Conservation (phyloP, 92 coral and sea anemone species). For the Paramuricea clavata region DNA sequence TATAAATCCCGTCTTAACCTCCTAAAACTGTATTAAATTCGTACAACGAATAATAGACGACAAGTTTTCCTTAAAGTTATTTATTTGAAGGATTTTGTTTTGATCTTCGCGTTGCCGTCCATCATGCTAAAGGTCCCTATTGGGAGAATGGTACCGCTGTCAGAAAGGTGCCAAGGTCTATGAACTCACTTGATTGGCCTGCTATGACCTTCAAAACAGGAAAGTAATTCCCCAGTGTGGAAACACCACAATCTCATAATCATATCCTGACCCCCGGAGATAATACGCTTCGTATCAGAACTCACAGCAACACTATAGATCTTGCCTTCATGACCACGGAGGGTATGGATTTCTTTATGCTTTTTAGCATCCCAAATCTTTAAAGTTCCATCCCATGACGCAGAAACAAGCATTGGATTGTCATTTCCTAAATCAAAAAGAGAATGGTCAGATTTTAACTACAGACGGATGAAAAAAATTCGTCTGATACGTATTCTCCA, state of each 20-base stretch:
- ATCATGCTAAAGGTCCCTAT: too few relatives aligned
- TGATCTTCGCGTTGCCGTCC: too few relatives aligned
- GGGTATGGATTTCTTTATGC: constrained; percentile 51
- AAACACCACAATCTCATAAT: constrained; percentile 64
- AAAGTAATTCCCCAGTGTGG: constrained; percentile 37
- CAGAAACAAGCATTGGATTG: constrained; percentile 58
- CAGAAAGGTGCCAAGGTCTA: too few relatives aligned
- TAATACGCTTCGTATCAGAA: constrained; percentile 50
- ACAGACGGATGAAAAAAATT: too few relatives aligned
- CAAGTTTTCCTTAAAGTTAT: too few relatives aligned
- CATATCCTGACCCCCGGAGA: constrained; percentile 66
- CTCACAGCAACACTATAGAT: constrained; percentile 68
- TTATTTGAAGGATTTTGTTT: too few relatives aligned
- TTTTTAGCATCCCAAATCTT: constrained; percentile 69
- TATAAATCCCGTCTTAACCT: too few relatives aligned
- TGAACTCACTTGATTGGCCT: not conserved
- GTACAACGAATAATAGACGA: too few relatives aligned
- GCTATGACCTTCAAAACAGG: not conserved
- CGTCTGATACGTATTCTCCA: too few relatives aligned
- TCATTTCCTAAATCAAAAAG: too few relatives aligned
- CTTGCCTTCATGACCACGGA: constrained; percentile 71
- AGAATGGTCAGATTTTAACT: not conserved
- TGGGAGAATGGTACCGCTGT: too few relatives aligned
- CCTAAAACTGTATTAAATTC: too few relatives aligned
- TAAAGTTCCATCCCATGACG: constrained; percentile 61